Evolutionary conservation across 1,140 invertebrate species (phyloP).

Genomic region (Macrobrachium nipponense): DNA sequence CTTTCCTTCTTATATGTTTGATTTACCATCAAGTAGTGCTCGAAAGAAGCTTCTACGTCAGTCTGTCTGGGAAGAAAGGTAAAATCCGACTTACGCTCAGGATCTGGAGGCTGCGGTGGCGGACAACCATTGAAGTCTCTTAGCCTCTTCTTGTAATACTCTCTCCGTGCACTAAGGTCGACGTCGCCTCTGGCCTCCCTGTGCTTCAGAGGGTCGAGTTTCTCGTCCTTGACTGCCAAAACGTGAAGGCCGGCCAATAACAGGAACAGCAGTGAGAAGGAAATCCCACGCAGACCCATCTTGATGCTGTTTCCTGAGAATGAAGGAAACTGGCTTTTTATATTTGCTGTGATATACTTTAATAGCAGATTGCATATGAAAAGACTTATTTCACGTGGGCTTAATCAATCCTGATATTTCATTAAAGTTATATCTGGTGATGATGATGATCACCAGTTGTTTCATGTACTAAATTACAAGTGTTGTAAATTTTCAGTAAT

Average conservation of each 20-base stretch:
- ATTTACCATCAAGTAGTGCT: too few species aligned
- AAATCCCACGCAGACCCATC: too few species aligned
- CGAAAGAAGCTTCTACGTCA: background rate
- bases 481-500: too few species aligned
- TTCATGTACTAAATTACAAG: too few species aligned
- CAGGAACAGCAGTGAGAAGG: background rate
- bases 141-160: conserved; percentile 19
- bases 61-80: background rate
- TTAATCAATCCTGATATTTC: too few species aligned
- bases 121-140: background rate
- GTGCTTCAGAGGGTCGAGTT: background rate
- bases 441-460: too few species aligned
- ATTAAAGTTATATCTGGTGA: too few species aligned
- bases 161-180: conserved; percentile 2
- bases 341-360: background rate
- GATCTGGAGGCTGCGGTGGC: background rate
- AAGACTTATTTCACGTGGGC: too few species aligned
- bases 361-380: too few species aligned
- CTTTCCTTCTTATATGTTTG: too few species aligned
- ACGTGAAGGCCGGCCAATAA: background rate
- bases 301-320: too few species aligned
- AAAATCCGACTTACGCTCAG: background rate
- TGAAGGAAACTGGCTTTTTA: too few species aligned
- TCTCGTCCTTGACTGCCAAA: background rate
- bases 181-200: background rate